phyloP scores from a whole-genome alignment of 2,888 invertebrate genomes.

The Calephelis perditalis region DNA sequence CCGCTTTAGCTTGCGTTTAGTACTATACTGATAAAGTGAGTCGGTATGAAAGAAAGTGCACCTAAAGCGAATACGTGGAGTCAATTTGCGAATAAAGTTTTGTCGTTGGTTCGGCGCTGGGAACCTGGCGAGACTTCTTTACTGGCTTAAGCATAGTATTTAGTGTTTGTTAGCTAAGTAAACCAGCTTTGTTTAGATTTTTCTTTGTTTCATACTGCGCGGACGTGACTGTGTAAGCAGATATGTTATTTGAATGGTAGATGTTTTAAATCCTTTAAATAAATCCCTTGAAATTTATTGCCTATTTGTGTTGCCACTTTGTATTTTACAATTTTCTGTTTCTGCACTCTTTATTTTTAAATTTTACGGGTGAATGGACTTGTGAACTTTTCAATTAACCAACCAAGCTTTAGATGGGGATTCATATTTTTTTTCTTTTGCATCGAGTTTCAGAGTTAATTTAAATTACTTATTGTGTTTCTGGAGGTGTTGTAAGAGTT shows the following conservation, averaged over 20 bases:
- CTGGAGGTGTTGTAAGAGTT: too few relatives aligned
- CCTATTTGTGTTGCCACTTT: slow-evolving; percentile 2
- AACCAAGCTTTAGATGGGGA: too few relatives aligned
- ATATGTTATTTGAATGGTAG: slow-evolving; percentile 25
- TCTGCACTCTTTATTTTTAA: not conserved
- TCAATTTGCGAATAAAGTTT: slow-evolving; percentile 76
- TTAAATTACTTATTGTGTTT: too few relatives aligned
- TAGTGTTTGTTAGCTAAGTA: slow-evolving; percentile 39
- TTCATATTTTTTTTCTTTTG: too few relatives aligned
- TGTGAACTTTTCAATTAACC: too few relatives aligned
- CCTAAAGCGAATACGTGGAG: slow-evolving; percentile 74
- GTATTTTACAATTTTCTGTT: not conserved
- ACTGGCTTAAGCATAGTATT: slow-evolving; percentile 49
- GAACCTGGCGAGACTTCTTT: slow-evolving; percentile 41
- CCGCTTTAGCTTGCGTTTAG: slow-evolving; percentile 24
- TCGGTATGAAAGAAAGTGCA: slow-evolving; percentile 72
- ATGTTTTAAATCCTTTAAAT: slow-evolving; percentile 6
- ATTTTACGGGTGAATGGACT: too few relatives aligned
- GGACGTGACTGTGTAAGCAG: slow-evolving; percentile 28
- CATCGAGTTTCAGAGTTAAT: too few relatives aligned
- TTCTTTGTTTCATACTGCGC: slow-evolving; percentile 23
- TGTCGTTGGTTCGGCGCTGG: slow-evolving; percentile 53
- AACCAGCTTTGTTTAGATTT: slow-evolving; percentile 28
- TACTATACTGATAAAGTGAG: slow-evolving; percentile 40
- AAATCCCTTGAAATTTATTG: slow-evolving; percentile 9